Evolutionary conservation across 2,888 invertebrate genomes (phyloP).

Genomic region (Hirtodrosophila histrioides): DNA sequence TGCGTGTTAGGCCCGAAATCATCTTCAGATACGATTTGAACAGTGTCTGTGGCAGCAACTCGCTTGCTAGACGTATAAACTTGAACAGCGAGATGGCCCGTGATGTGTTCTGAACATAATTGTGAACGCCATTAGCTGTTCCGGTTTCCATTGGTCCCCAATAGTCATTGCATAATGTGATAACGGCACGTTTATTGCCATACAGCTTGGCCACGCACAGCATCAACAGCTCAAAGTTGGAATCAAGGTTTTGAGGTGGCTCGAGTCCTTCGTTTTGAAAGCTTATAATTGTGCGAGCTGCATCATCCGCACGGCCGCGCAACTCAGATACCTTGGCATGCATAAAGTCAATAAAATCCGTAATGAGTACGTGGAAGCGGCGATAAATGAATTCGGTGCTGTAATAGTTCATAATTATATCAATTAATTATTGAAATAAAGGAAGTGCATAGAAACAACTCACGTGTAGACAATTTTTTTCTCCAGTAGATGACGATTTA

Average conservation of each 20-base stretch:
- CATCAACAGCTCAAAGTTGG: constrained; percentile 93
- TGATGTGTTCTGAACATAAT: constrained; percentile 84
- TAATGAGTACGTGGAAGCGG: constrained; percentile 92
- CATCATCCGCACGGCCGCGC: constrained; percentile 94
- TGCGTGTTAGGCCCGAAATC: constrained; percentile 92
- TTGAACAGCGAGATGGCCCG: constrained; percentile 93
- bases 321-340: constrained; percentile 94
- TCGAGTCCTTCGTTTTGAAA: constrained; percentile 91
- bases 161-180: constrained; percentile 91
- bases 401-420: background rate
- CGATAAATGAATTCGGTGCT: constrained; percentile 92
- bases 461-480: constrained; percentile 88
- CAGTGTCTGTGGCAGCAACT: constrained; percentile 92
- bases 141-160: constrained; percentile 86
- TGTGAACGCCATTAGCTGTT: constrained; percentile 12
- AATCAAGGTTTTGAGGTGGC: constrained; percentile 89
- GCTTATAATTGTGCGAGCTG: constrained; percentile 90
- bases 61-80: constrained; percentile 95
- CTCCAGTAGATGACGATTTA: constrained; percentile 90
- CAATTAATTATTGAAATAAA: background rate
- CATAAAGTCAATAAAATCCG: constrained; percentile 96
- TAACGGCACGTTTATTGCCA: constrained; percentile 88
- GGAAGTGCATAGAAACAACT: constrained; percentile 16
- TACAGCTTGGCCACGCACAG: constrained; percentile 92
- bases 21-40: constrained; percentile 95